Base-by-base conservation (phyloP, 2,888 invertebrate genomes). In the Theretra japonica region DNA sequence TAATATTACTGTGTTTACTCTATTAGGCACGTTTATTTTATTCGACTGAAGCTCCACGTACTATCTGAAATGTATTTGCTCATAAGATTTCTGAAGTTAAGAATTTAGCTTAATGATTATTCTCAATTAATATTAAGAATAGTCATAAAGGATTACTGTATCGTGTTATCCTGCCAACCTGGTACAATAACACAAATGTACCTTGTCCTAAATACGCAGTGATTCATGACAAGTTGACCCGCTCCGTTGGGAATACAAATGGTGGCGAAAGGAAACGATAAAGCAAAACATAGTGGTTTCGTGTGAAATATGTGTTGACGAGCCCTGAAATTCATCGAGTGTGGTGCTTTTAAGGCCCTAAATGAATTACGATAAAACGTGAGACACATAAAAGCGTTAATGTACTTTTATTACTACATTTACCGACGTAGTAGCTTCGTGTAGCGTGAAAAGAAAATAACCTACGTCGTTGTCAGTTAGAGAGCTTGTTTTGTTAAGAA, bases 191-290 rank as follows among this genome's bases (percentile, higher is more conserved):
- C 25, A 58, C 28, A 25, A 60, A 30, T 33, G 15, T n/a, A n/a
- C 30, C 17, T 28, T 28, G 23, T 25, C 59, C 33, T 28, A 33
- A 62, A 57, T 23, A 57, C 57, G 23, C 8, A 41, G n/a, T 33
- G 33, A 59, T 59, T 59, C 59, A 62, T 62, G 60, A 62, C 33
- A 33, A 33, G 60, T 62, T 62, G 33, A 62, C 60, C 60, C 33
- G 23, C 62, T 15, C 41, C 23, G 15, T 65, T 65, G 62, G 41
- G 21, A 65, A 65, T 62, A 62, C 21, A 65, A 65, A 65, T 65
- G 11, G 62, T 41, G 23, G 41, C 41, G 21, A 65, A 41, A 41
- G 41, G 62, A 65, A 65, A 15, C 62, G 15, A 41, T 41, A 23
- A 21, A 41, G 21, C 23, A 23, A 41, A 65, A 41, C 21, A 21